Evolutionary conservation across 2,797 vertebrate species (phyloP).

Genomic region (Poecilia picta): DNA sequence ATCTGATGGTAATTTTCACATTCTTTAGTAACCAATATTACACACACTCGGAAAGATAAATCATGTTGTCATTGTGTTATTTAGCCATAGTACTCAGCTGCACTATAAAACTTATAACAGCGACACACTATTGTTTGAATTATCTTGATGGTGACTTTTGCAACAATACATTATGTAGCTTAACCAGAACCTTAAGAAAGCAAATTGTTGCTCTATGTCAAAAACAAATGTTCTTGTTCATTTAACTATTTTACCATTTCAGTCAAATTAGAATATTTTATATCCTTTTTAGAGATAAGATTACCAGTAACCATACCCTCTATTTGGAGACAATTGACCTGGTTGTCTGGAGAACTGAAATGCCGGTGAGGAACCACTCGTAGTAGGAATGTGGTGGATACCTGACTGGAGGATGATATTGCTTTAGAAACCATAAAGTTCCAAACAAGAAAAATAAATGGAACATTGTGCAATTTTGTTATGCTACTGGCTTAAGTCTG

Average conservation of each 20-base stretch:
- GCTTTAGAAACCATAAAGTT: not conserved
- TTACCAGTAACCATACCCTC: slow-evolving; percentile 36
- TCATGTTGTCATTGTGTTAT: not conserved
- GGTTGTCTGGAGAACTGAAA: slow-evolving; percentile 50
- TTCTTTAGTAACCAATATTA: not conserved
- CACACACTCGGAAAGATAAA: not conserved
- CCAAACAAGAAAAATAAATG: not conserved
- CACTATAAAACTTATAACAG: too few relatives aligned
- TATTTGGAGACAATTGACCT: slow-evolving; percentile 32
- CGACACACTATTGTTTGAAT: not conserved
- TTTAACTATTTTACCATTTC: slow-evolving; percentile 11
- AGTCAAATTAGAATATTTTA: slow-evolving; percentile 15
- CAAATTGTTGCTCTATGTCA: not conserved
- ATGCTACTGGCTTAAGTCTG: too few relatives aligned
- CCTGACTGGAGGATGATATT: slow-evolving; percentile 15
- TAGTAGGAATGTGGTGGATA: slow-evolving; percentile 31
- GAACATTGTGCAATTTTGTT: not conserved
- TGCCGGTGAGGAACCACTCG: slow-evolving; percentile 28
- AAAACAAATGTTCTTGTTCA: not conserved
- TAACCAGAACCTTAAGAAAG: not conserved
- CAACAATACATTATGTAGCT: too few relatives aligned
- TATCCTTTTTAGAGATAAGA: slow-evolving; percentile 30
- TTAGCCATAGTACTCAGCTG: not conserved
- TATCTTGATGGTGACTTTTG: too few relatives aligned
- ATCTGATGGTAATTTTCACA: not conserved